Percentiles rank a stretch among this genome's conserved stretches.
phyloP scores from a whole-genome alignment of 2,113 vertebrate genomes.

The Dendropsophus ebraccatus region DNA sequence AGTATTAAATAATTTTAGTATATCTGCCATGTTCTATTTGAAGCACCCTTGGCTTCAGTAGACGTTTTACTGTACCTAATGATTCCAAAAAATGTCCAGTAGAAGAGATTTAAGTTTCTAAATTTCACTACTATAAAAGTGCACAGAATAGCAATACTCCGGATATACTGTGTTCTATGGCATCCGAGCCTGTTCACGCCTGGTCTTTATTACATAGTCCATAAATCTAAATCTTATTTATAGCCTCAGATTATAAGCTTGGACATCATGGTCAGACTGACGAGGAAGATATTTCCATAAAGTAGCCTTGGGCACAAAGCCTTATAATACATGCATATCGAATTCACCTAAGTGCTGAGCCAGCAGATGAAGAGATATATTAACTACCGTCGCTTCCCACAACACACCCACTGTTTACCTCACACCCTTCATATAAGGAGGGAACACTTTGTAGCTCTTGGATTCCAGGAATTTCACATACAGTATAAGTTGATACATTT shows the following conservation, averaged over 20 bases:
- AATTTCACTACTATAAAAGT: background rate
- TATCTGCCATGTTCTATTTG: no score
- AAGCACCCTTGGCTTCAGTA: no score
- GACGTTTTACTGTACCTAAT: no score
- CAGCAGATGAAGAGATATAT: slow-evolving; percentile 46
- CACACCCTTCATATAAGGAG: slow-evolving; percentile 28
- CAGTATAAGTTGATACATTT: slow-evolving; percentile 23
- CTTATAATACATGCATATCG: slow-evolving; percentile 31
- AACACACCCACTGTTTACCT: slow-evolving; percentile 34
- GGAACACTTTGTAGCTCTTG: slow-evolving; percentile 19
- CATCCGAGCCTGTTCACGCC: background rate
- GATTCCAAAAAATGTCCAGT: no score
- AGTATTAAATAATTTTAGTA: no score
- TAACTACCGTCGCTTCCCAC: slow-evolving; percentile 26
- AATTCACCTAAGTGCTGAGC: slow-evolving; percentile 53
- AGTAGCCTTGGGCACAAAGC: slow-evolving; percentile 21
- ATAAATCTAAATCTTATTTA: background rate
- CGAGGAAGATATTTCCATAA: slow-evolving; percentile 24
- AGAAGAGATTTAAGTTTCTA: background rate
- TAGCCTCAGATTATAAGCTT: slow-evolving; percentile 20
- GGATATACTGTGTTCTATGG: background rate
- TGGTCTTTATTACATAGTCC: background rate
- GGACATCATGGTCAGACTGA: background rate
- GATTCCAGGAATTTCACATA: slow-evolving; percentile 25
- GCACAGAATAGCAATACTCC: background rate